phyloP scores from a whole-genome alignment of 2,113 vertebrate species.

The Proteles cristata region DNA sequence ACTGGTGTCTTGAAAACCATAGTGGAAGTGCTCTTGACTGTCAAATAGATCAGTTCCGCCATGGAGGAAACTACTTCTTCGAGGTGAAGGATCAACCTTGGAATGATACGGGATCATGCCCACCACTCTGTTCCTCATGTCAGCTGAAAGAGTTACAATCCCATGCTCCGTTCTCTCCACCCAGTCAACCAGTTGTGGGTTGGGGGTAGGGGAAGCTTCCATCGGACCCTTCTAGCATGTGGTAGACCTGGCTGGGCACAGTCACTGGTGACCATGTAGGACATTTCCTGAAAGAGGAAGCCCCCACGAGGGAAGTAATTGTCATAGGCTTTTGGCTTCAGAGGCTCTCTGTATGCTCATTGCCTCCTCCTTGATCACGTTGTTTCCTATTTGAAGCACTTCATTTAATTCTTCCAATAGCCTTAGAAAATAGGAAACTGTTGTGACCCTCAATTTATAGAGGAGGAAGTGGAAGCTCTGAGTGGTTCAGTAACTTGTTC shows the following conservation, averaged over 20 bases:
- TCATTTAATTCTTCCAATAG: not conserved
- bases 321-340: not conserved
- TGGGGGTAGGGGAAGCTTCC: not conserved
- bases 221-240: not conserved
- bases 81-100: not conserved
- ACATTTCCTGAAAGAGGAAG: not conserved
- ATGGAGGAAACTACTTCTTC: not conserved
- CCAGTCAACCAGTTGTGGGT: not conserved
- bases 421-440: not conserved
- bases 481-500: not conserved
- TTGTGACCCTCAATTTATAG: not conserved
- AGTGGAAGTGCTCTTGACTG: not conserved
- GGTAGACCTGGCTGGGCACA: not conserved
- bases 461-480: not conserved
- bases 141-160: not conserved
- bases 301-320: not conserved
- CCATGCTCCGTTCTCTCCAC: not conserved
- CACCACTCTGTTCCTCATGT: not conserved
- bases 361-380: not conserved
- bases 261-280: not conserved
- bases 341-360: not conserved
- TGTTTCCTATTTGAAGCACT: conserved; percentile 35
- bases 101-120: too few relatives aligned
- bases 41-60: not conserved
- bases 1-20: not conserved